Conservation (phyloP, 2,797 vertebrate species). For the Enteromius radiatus region DNA sequence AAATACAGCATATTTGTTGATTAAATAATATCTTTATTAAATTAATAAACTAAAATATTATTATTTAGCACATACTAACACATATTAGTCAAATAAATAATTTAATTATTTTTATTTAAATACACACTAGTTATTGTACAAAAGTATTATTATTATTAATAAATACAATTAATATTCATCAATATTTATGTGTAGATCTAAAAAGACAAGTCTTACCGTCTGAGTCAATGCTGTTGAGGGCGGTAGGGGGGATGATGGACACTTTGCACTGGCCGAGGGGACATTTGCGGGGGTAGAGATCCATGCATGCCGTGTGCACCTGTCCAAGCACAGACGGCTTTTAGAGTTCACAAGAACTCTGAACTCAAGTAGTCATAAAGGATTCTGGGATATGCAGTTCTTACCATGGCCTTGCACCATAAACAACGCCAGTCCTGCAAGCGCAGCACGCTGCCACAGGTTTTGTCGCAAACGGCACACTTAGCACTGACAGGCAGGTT, state of each 20-base stretch:
- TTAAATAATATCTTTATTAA: not conserved
- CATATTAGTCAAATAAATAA: not conserved
- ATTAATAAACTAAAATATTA: not conserved
- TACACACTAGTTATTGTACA: not conserved
- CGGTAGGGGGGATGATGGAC: slow-evolving; percentile 97
- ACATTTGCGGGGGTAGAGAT: slow-evolving; percentile 91
- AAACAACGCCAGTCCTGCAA: slow-evolving; percentile 98
- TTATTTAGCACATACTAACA: not conserved
- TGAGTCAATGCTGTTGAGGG: slow-evolving; percentile 98
- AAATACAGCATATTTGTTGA: not conserved
- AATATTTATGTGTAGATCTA: not conserved
- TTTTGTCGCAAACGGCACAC: slow-evolving; percentile 97
- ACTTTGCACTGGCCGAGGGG: slow-evolving; percentile 98
- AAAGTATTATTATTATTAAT: not conserved
- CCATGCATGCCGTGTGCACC: slow-evolving; percentile 98
- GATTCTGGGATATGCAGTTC: slow-evolving; percentile 46
- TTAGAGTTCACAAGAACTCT: slow-evolving; percentile 31
- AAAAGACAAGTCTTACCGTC: slow-evolving; percentile 84
- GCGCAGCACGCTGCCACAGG: slow-evolving; percentile 94
- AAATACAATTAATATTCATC: not conserved
- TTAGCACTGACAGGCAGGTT: slow-evolving; percentile 98
- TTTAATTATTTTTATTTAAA: not conserved
- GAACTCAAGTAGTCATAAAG: not conserved
- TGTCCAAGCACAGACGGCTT: slow-evolving; percentile 67
- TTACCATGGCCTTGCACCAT: slow-evolving; percentile 98